phyloP scores from a whole-genome alignment of 2,888 invertebrate species.

The Meta bourneti region DNA sequence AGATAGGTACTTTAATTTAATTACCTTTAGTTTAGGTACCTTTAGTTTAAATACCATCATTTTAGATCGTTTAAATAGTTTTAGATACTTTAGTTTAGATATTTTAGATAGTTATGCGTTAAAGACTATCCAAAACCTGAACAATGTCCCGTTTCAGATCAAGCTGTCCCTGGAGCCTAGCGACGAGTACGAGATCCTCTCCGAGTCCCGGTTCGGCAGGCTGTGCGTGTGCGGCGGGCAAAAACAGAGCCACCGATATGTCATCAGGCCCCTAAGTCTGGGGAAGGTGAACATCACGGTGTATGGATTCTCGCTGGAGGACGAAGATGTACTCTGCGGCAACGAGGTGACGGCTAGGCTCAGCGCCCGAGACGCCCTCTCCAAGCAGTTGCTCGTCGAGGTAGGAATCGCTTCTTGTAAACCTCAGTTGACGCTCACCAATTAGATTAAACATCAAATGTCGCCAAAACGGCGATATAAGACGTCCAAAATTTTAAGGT shows the following conservation, averaged over 20 bases:
- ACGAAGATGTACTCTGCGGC: slow-evolving; percentile 78
- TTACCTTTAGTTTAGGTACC: too few species aligned
- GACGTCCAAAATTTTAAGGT: too few species aligned
- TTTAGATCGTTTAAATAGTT: too few species aligned
- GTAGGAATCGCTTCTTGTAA: slow-evolving; percentile 76
- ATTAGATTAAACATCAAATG: too few species aligned
- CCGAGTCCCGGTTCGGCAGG: slow-evolving; percentile 33
- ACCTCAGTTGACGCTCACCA: background rate
- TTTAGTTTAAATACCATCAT: too few species aligned
- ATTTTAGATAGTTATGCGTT: too few species aligned
- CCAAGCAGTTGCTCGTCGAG: slow-evolving; percentile 80
- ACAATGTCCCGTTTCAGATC: slow-evolving; percentile 31
- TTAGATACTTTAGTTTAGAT: too few species aligned
- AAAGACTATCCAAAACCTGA: too few species aligned
- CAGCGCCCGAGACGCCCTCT: slow-evolving; percentile 79
- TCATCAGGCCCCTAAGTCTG: slow-evolving; percentile 79
- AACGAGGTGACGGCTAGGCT: slow-evolving; percentile 78
- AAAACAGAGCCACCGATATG: slow-evolving; percentile 78
- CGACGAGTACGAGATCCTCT: slow-evolving; percentile 32
- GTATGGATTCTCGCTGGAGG: slow-evolving; percentile 79
- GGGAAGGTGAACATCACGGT: slow-evolving; percentile 84
- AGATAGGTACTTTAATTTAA: too few species aligned
- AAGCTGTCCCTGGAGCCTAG: slow-evolving; percentile 66
- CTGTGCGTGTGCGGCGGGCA: slow-evolving; percentile 80
- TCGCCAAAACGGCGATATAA: too few species aligned